Base-by-base conservation (phyloP, 2,888 invertebrate species). In the Macrosiphum euphorbiae region DNA sequence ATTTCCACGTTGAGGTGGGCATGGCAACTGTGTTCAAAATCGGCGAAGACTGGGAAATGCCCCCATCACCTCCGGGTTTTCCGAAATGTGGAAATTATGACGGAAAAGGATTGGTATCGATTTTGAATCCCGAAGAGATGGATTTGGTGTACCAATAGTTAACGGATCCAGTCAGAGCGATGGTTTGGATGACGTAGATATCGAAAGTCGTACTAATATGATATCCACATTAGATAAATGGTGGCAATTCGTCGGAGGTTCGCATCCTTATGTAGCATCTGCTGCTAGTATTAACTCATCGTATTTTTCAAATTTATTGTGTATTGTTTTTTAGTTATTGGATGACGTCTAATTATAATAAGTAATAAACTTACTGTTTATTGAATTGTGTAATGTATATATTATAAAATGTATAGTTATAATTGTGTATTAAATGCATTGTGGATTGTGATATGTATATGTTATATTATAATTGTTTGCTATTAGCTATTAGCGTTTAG, bases 1-100 rank as follows among this genome's bases (percentile, higher is more conserved):
- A 98, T 95, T 98, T 98, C 95, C 99, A 99, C 95, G 97, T 98
- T 0, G 98, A 98, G 96, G 96, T 98, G 24, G 99, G 99, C 20
- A 98, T 99, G 99, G 97, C 98, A 0, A 95, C 98, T 85, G 97
- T 98, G 0, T 97, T 98, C 94, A 98, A 98, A 96, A 97, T 98
- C 0, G 98, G 98, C 0, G 97, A 98, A 86, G 96, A 97, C 95
- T 96, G 96, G 92, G 97, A 98, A 94, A 98, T 98, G 97, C 96
- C 96, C 0, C 97, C 97, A 0, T 96, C 97, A 11, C 98, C 98
- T 0, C 96, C 96, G 87, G 96, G 97, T 95, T 99, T 98, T 95
- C 98, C 98, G 0, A 97, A 96, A 41, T 99, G 98, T 95, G 95
- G 95, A 88, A 94, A 95, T 47, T 95, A 93, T 50, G 86, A 94